Evolutionary conservation across 2,113 vertebrate genomes (phyloP), one percentile per base, ranked within the genome.

Genomic region (Sialia sialis): DNA sequence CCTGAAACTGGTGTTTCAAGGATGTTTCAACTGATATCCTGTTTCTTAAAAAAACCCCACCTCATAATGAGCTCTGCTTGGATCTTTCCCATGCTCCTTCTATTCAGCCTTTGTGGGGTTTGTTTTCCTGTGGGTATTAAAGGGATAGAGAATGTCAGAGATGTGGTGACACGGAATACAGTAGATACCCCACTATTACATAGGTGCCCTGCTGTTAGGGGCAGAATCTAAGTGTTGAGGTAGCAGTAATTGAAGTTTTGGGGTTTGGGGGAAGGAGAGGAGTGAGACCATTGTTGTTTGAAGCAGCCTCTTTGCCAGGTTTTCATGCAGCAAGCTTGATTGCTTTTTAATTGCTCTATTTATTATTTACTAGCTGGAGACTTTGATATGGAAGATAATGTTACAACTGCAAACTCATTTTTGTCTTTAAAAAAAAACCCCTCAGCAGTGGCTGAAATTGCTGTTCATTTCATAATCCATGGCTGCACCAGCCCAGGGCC

Each of bases 251-350:
- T 32, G 19, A 87, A 60, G 5, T 16, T 64, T 29, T 20, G 30
- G 36, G 30, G 7, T 7, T 36, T 67, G 22, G 58, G 13, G 16
- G 17, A 62, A 74, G 17, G 55, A 83, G 13, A 20, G 16, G n/a
- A 48, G n/a, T 0, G 0, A 84, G 49, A 41, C 4, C 7, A 6
- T 68, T 60, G 13, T 60, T 55, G 22, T 72, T 46, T 67, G 63
- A 80, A 83, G 38, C 48, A 78, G 32, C 36, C 56, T 48, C 22
- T 48, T 60, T 48, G 60, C 27, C 23, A 58, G 55, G 26, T n/a
- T 83, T 88, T 90, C n/a, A 32, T 67, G 48, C 63, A 73, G 77
- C 41, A 70, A 80, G 56, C 51, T 86, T 70, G 38, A 72, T 75
- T 81, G 72, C 14, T 58, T 84, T 78, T 60, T 68, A 75, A 75